These are phyloP conservation scores for human (Homo sapiens) DNA, from an alignment of 2,113 vertebrate species.

Conservation along the genomic window GRCh38 chr4:142926001-142926500, in stretches of 20 bases:
- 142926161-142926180: too few species aligned
- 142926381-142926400: background rate
- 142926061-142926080: background rate
- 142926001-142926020: background rate
- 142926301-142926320: background rate
- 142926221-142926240: background rate
- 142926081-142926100: background rate
- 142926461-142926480: background rate
- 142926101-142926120: background rate
- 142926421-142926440: background rate
- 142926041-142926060: background rate
- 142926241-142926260: background rate
- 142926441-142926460: background rate
- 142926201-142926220: background rate
- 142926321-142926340: background rate
- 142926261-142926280: background rate
- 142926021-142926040: background rate
- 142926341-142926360: background rate
- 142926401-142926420: background rate
- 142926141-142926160: background rate
- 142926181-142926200: background rate
- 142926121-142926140: background rate
- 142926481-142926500: background rate
- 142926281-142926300: background rate
- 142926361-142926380: background rate